Evolutionary conservation across 2,888 invertebrate genomes (phyloP).

Genomic region (Rosalia funebris): DNA sequence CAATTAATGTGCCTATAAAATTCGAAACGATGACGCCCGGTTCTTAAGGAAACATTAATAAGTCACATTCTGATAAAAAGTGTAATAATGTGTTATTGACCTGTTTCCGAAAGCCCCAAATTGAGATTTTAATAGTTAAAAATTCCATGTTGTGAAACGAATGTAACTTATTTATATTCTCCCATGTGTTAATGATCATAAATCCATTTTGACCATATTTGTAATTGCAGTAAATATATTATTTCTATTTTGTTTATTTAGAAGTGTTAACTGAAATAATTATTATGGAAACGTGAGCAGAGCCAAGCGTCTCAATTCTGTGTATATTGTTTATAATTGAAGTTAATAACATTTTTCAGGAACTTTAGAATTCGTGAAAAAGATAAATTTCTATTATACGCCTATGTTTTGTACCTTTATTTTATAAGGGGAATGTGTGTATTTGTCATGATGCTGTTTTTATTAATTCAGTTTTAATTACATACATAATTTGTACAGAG

Average conservation of each 20-base stretch:
- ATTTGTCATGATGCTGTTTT: no score
- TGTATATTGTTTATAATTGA: no score
- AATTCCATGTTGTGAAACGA: neutral
- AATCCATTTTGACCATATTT: constrained; percentile 6
- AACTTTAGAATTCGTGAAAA: no score
- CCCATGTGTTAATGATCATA: constrained; percentile 3
- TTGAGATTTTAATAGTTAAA: neutral
- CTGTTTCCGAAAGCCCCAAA: neutral
- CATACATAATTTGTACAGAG: no score
- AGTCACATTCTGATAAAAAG: neutral
- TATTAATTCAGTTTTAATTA: no score
- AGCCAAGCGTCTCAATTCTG: neutral
- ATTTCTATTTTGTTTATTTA: neutral
- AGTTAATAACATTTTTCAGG: no score
- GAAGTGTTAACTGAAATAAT: neutral
- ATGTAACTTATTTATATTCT: neutral
- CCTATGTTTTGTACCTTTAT: no score
- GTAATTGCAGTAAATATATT: neutral
- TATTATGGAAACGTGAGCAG: neutral
- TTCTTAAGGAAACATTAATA: neutral
- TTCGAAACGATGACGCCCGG: neutral
- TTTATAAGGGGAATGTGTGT: no score
- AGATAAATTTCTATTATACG: no score
- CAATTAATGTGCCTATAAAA: neutral
- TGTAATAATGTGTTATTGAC: neutral